Base-by-base conservation (phyloP, 2,888 invertebrate genomes). In the Pyrrhosoma nymphula region DNA sequence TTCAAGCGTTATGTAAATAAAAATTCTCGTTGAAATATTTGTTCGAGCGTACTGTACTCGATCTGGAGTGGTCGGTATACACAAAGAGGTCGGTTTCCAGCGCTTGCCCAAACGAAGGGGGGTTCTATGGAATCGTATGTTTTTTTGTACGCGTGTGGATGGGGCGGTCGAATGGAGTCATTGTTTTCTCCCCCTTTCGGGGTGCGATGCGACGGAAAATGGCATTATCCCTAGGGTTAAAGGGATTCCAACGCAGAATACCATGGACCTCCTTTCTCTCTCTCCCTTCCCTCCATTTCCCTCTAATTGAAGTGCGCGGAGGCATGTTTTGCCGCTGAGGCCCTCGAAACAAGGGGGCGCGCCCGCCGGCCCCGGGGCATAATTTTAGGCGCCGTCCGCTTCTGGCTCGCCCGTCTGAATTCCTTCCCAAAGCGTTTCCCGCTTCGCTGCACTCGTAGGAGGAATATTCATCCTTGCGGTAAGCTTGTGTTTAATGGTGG, bases 271-370 rank as follows among this genome's bases (percentile, higher is more conserved):
- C 12, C 23, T 26, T n/a, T 60, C 60, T 20, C 23, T 69, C 69
- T 16, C 82, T 20, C 20, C 18, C 16, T 26, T 82, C 82, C 82
- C 82, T 14, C 16, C 82, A 14, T 82, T 82, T 82, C 16, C 35
- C 82, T 82, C 82, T 35, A 82, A 82, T 82, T 82, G 82, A 82
- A 82, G 30, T 82, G 82, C 82, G 35, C 35, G 35, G 82, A 14
- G 35, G 30, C 82, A 82, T 35, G 69, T 69, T 69, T 23, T 69
- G 82, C 35, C 26, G 14, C 82, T 16, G 82, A 16, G 82, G 12
- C 82, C 82, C 82, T n/a, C 18, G 82, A 69, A 82, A 1, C 3
- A 35, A 14, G 35, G 82, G 82, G 4, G 47, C 47, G 47, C 47
- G 47, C 47, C 26, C 69, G 69, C 69, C 26, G 26, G 23, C 69